A percentile compares a stretch with the other conserved stretches of the same genome.
Evolutionary conservation across 2,113 vertebrate species (phyloP).

Genomic region (Periophthalmus modestus): DNA sequence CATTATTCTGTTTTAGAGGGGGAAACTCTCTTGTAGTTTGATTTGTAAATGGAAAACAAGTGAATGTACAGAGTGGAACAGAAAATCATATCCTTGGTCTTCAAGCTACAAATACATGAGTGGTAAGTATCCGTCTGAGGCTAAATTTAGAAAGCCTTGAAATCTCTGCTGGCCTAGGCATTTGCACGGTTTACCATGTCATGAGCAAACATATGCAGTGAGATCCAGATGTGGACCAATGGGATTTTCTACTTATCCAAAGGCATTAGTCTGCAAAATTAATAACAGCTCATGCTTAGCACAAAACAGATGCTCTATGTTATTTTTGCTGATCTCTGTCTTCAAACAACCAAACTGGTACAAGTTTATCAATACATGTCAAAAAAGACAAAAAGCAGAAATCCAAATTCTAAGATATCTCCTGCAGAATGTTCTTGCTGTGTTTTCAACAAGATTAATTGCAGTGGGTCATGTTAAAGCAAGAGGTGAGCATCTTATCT

Average conservation of each 20-base stretch:
- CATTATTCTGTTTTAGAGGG: conserved; percentile 28
- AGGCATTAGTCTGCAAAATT: conserved; percentile 37
- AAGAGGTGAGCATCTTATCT: conserved; percentile 44
- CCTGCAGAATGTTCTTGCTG: neutral
- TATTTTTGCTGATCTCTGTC: neutral
- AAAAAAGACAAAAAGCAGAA: neutral
- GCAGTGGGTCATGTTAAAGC: conserved; percentile 29
- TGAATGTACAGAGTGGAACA: conserved; percentile 9
- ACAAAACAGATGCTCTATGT: conserved; percentile 11
- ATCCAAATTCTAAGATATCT: neutral
- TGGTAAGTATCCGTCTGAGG: conserved; percentile 11
- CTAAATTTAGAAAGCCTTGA: conserved; percentile 35
- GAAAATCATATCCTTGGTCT: conserved; percentile 17
- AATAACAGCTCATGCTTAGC: conserved; percentile 23
- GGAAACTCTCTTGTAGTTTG: conserved; percentile 23
- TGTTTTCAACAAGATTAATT: conserved; percentile 15
- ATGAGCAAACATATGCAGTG: conserved; percentile 19
- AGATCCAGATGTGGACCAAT: conserved; percentile 27
- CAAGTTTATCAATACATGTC: neutral
- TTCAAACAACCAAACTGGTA: conserved; percentile 3
- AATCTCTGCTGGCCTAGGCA: conserved; percentile 19
- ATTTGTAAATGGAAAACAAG: conserved; percentile 42
- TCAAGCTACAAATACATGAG: conserved; percentile 25
- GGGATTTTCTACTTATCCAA: conserved; percentile 53
- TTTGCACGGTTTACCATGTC: conserved; percentile 32